Base-by-base conservation (phyloP, 2,888 invertebrate genomes). In the Acrobasis repandana region DNA sequence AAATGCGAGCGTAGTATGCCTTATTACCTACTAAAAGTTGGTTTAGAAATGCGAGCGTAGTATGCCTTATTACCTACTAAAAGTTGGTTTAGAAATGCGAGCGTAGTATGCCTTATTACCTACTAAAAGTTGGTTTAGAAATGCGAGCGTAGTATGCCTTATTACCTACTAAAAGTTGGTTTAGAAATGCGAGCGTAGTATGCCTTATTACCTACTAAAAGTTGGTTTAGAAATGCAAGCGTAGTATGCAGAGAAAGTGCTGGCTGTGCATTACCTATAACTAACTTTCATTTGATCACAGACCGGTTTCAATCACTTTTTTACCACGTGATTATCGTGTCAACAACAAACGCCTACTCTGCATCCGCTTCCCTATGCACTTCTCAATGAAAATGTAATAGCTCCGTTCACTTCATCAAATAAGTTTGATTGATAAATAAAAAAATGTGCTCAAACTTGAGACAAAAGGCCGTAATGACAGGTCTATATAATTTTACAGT, bases 221-320 rank as follows among this genome's bases (percentile, higher is more conserved):
- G n/a, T n/a, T n/a, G n/a, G n/a, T n/a, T n/a, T 33, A 36, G 65
- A 67, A 69, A 63, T 69, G 71, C 65, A 63, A 71, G 64, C 65
- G 65, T 67, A 76, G 67, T 73, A 73, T 68, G 73, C 70, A 75
- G 88, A 84, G 89, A 90, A 90, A 89, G 89, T 90, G 80, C 73
- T 73, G 72, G 80, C 73, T 73, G 72, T 72, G 77, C 77, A 76
- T 76, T 82, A 75, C 76, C 74, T 77, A 82, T 77, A 78, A 72
- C 74, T 75, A 80, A 85, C 88, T 88, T 88, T 87, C 87, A 73
- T 89, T 85, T 80, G 74, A 81, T 77, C 73, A 71, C 69, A 71
- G 77, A 85, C 86, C 79, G 84, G 86, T 86, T 83, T 67, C 70
- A 70, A 76, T 76, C 64, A 70, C 70, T 77, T 83, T 79, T 82